These are phyloP conservation scores for Crotalus tigris DNA, from an alignment of 2,113 vertebrate species.

Conservation along the genomic window DNA sequence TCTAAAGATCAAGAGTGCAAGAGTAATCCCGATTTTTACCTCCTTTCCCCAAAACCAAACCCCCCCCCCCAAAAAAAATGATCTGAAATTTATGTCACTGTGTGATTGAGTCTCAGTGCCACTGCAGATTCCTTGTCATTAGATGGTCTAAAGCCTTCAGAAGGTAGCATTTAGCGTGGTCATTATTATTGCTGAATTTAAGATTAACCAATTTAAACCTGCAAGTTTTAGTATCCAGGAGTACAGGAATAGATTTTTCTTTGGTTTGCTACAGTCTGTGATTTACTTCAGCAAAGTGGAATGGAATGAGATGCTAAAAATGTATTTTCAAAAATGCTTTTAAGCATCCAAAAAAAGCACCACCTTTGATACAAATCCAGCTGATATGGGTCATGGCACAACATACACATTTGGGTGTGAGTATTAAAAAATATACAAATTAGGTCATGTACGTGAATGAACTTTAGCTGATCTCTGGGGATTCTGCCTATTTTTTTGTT, in stretches of 20 bases:
- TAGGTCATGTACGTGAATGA: not conserved
- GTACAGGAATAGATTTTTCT: slow-evolving; percentile 17
- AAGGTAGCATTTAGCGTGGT: slow-evolving; percentile 21
- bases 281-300: not conserved
- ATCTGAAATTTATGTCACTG: slow-evolving; percentile 17
- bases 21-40: not conserved
- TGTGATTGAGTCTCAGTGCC: not conserved
- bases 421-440: not conserved
- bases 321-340: slow-evolving; percentile 1
- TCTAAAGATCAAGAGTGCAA: not conserved
- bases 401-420: not conserved
- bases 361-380: not conserved
- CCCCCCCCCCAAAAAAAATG: not conserved
- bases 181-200: slow-evolving; percentile 28
- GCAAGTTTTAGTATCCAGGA: slow-evolving; percentile 24
- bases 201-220: slow-evolving; percentile 10
- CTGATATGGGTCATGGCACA: not conserved
- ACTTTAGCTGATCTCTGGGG: not conserved
- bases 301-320: not conserved
- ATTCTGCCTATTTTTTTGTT: too few relatives aligned
- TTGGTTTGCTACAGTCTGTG: not conserved
- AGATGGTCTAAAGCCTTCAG: not conserved
- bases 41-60: not conserved
- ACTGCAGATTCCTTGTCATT: slow-evolving; percentile 13
- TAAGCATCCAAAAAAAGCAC: not conserved